A percentile compares a stretch with the other conserved stretches of the same genome.
These are phyloP conservation scores for Leguminivora glycinivorella DNA, from an alignment of 1,140 invertebrate species.

Conservation along the genomic window DNA sequence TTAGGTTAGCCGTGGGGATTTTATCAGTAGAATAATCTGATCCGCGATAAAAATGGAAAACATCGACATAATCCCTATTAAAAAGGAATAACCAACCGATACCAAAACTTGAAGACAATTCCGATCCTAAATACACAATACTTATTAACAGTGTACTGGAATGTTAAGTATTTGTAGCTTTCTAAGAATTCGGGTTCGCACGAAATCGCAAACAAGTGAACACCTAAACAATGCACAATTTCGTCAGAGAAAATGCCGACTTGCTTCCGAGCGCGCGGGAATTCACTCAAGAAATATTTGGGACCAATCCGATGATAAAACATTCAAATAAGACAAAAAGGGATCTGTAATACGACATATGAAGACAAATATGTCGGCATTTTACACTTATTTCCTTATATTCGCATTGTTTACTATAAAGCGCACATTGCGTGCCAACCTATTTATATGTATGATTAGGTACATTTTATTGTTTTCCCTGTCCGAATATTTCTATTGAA, in stretches of 20 bases:
- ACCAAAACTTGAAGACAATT: background rate
- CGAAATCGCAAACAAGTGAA: background rate
- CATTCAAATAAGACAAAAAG: constrained; percentile 14
- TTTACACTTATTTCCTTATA: background rate
- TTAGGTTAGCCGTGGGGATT: too few species aligned
- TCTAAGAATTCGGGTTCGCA: background rate
- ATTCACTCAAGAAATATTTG: constrained; percentile 13
- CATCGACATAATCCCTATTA: background rate
- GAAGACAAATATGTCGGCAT: background rate
- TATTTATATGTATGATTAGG: too few species aligned
- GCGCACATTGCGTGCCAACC: background rate
- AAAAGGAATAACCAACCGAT: background rate
- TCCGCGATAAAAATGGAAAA: background rate
- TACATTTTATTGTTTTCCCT: too few species aligned
- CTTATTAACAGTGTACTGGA: too few species aligned
- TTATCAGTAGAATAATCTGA: background rate
- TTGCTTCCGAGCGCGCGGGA: background rate
- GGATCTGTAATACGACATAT: constrained; percentile 13
- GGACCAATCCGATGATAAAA: constrained; percentile 12
- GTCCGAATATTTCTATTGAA: too few species aligned
- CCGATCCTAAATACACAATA: too few species aligned
- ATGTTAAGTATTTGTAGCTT: too few species aligned
- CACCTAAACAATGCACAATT: background rate
- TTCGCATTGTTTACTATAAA: background rate
- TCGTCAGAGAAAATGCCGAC: background rate